These are phyloP conservation scores for Adelphocoris suturalis DNA, from an alignment of 2,888 invertebrate genomes.

Conservation along the genomic window DNA sequence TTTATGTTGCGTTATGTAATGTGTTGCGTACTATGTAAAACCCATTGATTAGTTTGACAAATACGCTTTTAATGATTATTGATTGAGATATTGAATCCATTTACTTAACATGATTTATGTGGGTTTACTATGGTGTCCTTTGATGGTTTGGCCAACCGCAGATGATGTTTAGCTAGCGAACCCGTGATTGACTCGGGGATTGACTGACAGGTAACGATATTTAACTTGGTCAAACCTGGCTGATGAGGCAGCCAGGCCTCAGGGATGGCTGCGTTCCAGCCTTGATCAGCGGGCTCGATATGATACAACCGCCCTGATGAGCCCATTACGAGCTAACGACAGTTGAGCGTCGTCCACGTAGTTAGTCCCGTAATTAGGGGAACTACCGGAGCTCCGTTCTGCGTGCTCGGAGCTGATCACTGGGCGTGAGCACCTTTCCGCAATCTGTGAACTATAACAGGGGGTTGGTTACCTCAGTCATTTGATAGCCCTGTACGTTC, in stretches of 20 bases:
- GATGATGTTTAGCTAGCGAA: background rate
- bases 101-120: too few relatives aligned
- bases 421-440: background rate
- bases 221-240: slow-evolving; percentile 29
- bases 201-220: slow-evolving; percentile 37
- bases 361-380: slow-evolving; percentile 46
- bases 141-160: background rate
- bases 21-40: too few relatives aligned
- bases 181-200: background rate
- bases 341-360: slow-evolving; percentile 42
- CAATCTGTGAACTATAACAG: too few relatives aligned
- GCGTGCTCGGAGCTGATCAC: background rate
- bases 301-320: slow-evolving; percentile 31
- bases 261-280: background rate
- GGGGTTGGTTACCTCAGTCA: too few relatives aligned
- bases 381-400: slow-evolving; percentile 10
- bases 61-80: too few relatives aligned
- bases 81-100: too few relatives aligned
- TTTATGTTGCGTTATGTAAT: background rate
- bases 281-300: slow-evolving; percentile 36
- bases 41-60: too few relatives aligned
- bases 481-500: too few relatives aligned
- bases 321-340: slow-evolving; percentile 41
- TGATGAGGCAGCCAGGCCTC: background rate
- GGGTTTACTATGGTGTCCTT: background rate